Conservation (phyloP, 1,140 invertebrate genomes). For the Heterodera carotae region DNA sequence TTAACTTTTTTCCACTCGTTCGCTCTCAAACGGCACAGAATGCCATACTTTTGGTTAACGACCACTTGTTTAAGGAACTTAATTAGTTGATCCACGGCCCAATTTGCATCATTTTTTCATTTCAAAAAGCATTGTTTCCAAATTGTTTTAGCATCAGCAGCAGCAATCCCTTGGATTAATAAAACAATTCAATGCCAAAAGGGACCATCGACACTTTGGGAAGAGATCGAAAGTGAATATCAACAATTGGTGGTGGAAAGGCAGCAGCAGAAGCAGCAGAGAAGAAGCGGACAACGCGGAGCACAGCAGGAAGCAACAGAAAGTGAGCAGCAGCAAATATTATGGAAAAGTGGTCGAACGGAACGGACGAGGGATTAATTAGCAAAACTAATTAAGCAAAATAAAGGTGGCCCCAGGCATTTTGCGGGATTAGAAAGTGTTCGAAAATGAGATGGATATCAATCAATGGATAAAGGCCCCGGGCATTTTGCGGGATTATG, state of each 20-base stretch:
- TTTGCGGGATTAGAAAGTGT: no score
- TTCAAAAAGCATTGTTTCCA: no score
- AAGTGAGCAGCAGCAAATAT: slow-evolving; percentile 7
- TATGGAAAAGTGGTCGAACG: neutral
- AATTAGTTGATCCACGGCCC: no score
- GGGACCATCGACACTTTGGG: slow-evolving; percentile 9
- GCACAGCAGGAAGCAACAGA: neutral
- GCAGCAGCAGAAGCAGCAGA: no score
- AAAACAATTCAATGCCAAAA: neutral
- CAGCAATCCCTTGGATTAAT: neutral
- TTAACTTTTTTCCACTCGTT: neutral
- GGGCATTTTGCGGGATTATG: no score
- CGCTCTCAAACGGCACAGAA: no score
- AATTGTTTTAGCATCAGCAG: neutral
- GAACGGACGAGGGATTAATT: neutral
- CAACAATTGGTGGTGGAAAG: slow-evolving; percentile 20
- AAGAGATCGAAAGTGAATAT: slow-evolving; percentile 29
- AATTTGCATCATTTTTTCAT: no score
- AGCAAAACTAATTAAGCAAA: slow-evolving; percentile 7
- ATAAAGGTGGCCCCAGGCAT: no score
- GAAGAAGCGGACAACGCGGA: neutral
- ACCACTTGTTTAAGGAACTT: no score
- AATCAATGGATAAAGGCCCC: no score
- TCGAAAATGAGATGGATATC: no score
- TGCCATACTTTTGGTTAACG: no score